A percentile compares a stretch with the other conserved stretches of the same genome.
phyloP scores from a whole-genome alignment of 2,888 invertebrate genomes.

The Meta bourneti region DNA sequence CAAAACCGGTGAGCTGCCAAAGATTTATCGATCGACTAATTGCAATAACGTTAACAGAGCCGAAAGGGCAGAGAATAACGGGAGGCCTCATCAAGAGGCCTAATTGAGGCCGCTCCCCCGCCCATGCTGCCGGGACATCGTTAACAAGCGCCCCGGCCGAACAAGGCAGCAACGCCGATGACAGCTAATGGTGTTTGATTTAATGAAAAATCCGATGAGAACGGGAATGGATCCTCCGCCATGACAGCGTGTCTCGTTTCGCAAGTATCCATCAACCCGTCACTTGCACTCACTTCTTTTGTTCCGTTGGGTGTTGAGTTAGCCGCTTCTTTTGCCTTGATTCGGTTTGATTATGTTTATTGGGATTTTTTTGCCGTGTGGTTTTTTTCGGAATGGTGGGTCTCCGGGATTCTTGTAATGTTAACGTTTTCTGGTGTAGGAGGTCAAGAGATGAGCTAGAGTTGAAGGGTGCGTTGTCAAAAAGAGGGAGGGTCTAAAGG shows the following conservation, averaged over 20 bases:
- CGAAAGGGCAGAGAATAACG: too few relatives aligned
- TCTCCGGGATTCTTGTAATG: too few relatives aligned
- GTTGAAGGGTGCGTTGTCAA: too few relatives aligned
- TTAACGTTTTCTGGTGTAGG: too few relatives aligned
- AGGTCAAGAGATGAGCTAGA: too few relatives aligned
- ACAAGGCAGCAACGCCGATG: conserved; percentile 26
- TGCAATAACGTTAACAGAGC: too few relatives aligned
- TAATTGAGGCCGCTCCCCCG: too few relatives aligned
- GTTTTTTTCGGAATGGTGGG: not conserved
- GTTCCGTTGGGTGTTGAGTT: not conserved
- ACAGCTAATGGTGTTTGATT: conserved; percentile 25
- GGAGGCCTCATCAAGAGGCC: too few relatives aligned
- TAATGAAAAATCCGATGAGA: conserved; percentile 16
- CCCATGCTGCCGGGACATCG: not conserved
- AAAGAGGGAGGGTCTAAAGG: too few relatives aligned
- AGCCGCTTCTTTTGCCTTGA: not conserved
- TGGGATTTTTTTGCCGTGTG: not conserved
- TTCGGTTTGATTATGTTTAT: not conserved
- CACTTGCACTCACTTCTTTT: not conserved
- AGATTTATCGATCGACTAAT: too few relatives aligned
- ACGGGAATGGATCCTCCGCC: not conserved
- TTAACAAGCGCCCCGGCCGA: not conserved
- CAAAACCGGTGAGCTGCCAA: too few relatives aligned
- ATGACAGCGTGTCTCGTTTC: not conserved
- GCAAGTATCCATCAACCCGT: conserved; percentile 21